Evolutionary conservation across 2,888 invertebrate species (phyloP).

Genomic region (Spodoptera littoralis): DNA sequence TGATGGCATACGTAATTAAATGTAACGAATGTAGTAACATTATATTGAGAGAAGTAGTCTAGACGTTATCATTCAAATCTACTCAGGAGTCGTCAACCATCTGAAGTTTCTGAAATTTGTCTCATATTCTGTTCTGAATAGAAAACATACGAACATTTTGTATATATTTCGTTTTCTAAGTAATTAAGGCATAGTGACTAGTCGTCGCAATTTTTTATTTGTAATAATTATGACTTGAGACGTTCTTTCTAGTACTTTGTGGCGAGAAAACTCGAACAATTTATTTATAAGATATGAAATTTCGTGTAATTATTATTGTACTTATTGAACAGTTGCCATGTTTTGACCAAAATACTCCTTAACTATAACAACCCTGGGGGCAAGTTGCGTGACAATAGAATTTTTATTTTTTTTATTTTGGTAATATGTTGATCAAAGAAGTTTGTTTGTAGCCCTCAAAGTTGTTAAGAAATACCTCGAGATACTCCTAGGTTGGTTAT

Average conservation of each 20-base stretch:
- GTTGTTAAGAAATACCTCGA: slow-evolving; percentile 54
- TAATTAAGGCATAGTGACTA: slow-evolving; percentile 74
- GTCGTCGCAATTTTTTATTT: slow-evolving; percentile 73
- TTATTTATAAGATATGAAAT: slow-evolving; percentile 48
- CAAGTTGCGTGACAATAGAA: background rate
- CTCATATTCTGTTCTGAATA: slow-evolving; percentile 62
- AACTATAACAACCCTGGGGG: slow-evolving; percentile 24
- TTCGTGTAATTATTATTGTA: slow-evolving; percentile 37
- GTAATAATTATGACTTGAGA: slow-evolving; percentile 51
- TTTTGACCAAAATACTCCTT: slow-evolving; percentile 51
- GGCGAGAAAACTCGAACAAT: slow-evolving; percentile 43
- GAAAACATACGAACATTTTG: slow-evolving; percentile 62
- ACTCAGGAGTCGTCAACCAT: too few species aligned
- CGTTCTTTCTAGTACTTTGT: slow-evolving; percentile 40
- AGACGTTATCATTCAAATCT: too few species aligned
- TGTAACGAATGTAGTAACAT: too few species aligned
- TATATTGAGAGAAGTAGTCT: background rate
- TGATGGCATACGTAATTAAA: too few species aligned
- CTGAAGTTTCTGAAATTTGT: slow-evolving; percentile 1
- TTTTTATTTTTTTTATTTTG: background rate
- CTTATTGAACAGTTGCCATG: slow-evolving; percentile 50
- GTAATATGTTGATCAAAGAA: slow-evolving; percentile 1
- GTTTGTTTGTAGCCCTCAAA: slow-evolving; percentile 22
- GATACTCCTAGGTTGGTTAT: slow-evolving; percentile 30
- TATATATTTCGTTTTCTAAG: slow-evolving; percentile 64